Conservation (phyloP, 2,797 vertebrate species). For the Sebastes kiyomatsui region DNA sequence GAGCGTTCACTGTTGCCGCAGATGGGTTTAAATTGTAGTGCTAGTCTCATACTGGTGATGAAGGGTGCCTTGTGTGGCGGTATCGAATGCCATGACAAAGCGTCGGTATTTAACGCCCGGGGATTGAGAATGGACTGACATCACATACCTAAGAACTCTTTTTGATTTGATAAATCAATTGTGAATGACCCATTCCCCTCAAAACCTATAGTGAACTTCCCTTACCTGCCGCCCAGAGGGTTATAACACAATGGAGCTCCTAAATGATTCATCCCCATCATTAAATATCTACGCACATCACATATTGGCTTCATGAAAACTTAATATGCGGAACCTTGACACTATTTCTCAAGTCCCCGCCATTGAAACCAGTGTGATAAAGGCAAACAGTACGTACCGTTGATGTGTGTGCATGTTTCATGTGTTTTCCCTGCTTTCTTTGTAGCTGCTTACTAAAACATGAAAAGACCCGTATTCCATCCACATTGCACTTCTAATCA, state of each 20-base stretch:
- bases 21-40: not conserved
- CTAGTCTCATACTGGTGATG: not conserved
- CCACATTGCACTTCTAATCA: constrained; percentile 57
- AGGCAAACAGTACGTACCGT: not conserved
- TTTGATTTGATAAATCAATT: constrained; percentile 16
- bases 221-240: not conserved
- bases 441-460: constrained; percentile 23
- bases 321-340: constrained; percentile 10
- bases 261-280: constrained; percentile 35
- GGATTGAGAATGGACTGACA: not conserved
- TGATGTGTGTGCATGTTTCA: not conserved
- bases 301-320: constrained; percentile 45
- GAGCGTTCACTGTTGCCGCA: not conserved
- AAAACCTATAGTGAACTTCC: not conserved
- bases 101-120: fast-evolving
- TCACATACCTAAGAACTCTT: not conserved
- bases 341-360: constrained; percentile 4
- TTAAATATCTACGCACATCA: constrained; percentile 33
- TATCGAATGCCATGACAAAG: not conserved
- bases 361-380: not conserved
- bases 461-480: constrained; percentile 34
- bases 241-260: not conserved
- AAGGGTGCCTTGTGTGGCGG: no score
- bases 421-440: not conserved
- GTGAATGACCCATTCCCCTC: constrained; percentile 7